Percentiles rank a stretch among this genome's conserved stretches.
Conservation (phyloP, 1,140 invertebrate species). For the Drosophila fuyamai region DNA sequence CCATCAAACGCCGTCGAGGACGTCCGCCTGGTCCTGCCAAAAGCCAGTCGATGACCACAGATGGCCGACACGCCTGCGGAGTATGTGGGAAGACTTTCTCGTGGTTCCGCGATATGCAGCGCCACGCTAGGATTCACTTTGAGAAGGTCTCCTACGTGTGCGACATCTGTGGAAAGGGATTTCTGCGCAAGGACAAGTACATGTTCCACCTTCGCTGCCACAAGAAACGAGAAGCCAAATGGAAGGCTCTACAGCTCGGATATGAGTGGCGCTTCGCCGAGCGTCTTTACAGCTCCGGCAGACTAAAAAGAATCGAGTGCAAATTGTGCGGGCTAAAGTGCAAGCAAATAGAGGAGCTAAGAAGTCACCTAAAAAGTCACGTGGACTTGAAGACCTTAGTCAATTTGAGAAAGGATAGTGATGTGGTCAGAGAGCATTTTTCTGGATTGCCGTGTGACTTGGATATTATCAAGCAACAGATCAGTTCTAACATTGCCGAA, state of each 20-base stretch:
- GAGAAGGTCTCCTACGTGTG: slow-evolving; percentile 51
- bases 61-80: slow-evolving; percentile 54
- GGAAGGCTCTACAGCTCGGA: slow-evolving; percentile 15
- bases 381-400: slow-evolving; percentile 30
- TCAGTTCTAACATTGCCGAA: slow-evolving; percentile 50
- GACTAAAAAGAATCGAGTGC: slow-evolving; percentile 53
- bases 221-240: slow-evolving; percentile 37
- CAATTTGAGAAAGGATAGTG: slow-evolving; percentile 38
- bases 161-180: slow-evolving; percentile 60
- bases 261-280: slow-evolving; percentile 64
- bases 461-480: slow-evolving; percentile 28
- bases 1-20: slow-evolving; percentile 53
- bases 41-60: slow-evolving; percentile 11
- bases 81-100: slow-evolving; percentile 69
- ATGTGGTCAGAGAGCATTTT: slow-evolving; percentile 59
- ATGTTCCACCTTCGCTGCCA: slow-evolving; percentile 59
- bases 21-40: slow-evolving; percentile 50
- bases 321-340: slow-evolving; percentile 60
- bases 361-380: slow-evolving; percentile 51
- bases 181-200: slow-evolving; percentile 72
- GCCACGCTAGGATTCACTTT: slow-evolving; percentile 59
- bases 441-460: slow-evolving; percentile 19
- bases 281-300: slow-evolving; percentile 55
- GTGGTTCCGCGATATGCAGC: slow-evolving; percentile 71
- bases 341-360: slow-evolving; percentile 44